Evolutionary conservation across 1,140 invertebrate species (phyloP).

Genomic region (Manduca sexta): DNA sequence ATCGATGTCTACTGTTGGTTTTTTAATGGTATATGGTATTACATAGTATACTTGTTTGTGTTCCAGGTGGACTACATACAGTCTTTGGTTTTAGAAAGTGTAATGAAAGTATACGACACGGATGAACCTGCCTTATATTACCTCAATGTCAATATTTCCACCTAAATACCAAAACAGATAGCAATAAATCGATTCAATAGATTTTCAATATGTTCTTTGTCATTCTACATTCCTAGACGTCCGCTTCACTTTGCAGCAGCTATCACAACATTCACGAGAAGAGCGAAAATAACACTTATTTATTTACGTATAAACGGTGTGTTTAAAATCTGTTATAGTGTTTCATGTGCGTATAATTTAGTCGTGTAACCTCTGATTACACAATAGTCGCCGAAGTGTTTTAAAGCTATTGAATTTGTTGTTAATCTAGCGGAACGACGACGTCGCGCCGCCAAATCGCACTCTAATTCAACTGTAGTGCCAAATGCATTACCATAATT

Average conservation of each 20-base stretch:
- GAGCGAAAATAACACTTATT: no score
- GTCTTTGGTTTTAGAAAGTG: slow-evolving; percentile 35
- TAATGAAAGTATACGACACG: slow-evolving; percentile 45
- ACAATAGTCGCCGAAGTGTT: background rate
- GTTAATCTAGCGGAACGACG: slow-evolving; percentile 11
- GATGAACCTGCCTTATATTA: slow-evolving; percentile 48
- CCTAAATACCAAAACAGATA: background rate
- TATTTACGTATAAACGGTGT: background rate
- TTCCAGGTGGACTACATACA: slow-evolving; percentile 57
- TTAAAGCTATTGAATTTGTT: slow-evolving; percentile 6
- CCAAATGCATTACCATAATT: slow-evolving; percentile 42
- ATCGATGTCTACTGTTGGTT: background rate
- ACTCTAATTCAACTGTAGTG: slow-evolving; percentile 21
- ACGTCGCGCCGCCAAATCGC: slow-evolving; percentile 17
- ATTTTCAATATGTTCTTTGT: background rate
- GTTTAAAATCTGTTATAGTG: no score
- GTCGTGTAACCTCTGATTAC: background rate
- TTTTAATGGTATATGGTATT: slow-evolving; percentile 1
- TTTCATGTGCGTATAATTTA: background rate
- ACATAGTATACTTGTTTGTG: slow-evolving; percentile 11
- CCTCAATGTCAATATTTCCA: slow-evolving; percentile 28
- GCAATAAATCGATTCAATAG: background rate
- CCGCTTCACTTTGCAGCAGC: background rate
- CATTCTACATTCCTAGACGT: background rate
- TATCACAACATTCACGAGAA: background rate